These are phyloP conservation scores for Hydraecia micacea DNA, from an alignment of 2,888 invertebrate species.

Conservation along the genomic window DNA sequence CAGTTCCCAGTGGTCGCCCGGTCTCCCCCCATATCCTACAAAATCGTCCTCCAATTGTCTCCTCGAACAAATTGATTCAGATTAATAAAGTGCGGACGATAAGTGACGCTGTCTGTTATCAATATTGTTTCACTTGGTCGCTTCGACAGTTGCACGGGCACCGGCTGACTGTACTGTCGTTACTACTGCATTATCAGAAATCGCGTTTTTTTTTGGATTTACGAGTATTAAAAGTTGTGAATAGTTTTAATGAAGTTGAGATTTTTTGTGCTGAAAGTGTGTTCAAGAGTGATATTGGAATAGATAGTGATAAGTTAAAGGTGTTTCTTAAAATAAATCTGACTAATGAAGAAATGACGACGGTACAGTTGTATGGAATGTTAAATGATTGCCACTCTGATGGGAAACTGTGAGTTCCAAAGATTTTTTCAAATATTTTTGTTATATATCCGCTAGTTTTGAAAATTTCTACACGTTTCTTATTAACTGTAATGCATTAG, in stretches of 20 bases:
- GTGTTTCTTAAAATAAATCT: conserved; percentile 75
- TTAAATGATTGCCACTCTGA: conserved; percentile 82
- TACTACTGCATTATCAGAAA: conserved; percentile 40
- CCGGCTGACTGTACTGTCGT: conserved; percentile 75
- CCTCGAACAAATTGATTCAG: conserved; percentile 87
- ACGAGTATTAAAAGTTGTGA: background rate
- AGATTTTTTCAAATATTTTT: background rate
- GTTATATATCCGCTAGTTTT: background rate
- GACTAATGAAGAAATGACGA: conserved; percentile 85
- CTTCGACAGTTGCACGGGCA: conserved; percentile 81
- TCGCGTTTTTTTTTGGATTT: conserved; percentile 18
- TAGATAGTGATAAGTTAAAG: conserved; percentile 63
- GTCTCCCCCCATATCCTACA: conserved; percentile 41
- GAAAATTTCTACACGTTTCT: conserved; percentile 15
- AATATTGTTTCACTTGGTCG: conserved; percentile 82
- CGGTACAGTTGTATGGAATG: conserved; percentile 75
- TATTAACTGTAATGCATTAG: conserved; percentile 28
- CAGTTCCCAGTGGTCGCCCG: conserved; percentile 10
- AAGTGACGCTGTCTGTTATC: conserved; percentile 86
- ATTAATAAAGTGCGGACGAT: conserved; percentile 86
- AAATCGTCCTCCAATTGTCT: conserved; percentile 81
- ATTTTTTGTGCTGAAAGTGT: conserved; percentile 41
- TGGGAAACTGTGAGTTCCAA: conserved; percentile 87
- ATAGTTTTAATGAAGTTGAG: background rate
- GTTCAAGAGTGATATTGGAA: conserved; percentile 63